These are phyloP conservation scores for Campoletis raptor DNA, from an alignment of 2,888 invertebrate genomes.

Conservation along the genomic window DNA sequence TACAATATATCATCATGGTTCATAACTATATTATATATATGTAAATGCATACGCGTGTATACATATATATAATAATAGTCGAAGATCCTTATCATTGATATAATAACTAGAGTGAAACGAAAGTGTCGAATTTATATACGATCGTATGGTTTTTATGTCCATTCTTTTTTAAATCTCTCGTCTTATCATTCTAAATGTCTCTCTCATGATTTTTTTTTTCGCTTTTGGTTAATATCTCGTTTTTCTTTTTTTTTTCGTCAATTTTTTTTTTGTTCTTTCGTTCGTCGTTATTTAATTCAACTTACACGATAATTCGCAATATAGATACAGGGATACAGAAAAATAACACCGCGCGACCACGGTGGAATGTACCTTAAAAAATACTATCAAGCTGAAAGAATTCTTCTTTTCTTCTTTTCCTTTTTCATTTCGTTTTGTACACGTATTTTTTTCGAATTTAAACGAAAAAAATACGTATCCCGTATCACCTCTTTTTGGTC, in stretches of 20 bases:
- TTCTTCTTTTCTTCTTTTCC: slow-evolving; percentile 26
- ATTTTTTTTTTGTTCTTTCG: slow-evolving; percentile 33
- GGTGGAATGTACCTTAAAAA: slow-evolving; percentile 80
- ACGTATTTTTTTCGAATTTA: slow-evolving; percentile 23
- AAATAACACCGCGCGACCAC: slow-evolving; percentile 83
- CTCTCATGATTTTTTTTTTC: slow-evolving; percentile 44
- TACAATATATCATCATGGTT: slow-evolving; percentile 84
- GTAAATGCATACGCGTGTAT: slow-evolving; percentile 64
- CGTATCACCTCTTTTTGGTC: not conserved
- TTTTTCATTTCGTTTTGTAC: not conserved
- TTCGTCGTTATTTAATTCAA: slow-evolving; percentile 67
- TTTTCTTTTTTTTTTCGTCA: slow-evolving; percentile 67
- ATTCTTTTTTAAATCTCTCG: slow-evolving; percentile 46
- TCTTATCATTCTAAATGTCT: slow-evolving; percentile 48
- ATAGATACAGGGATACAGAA: slow-evolving; percentile 84
- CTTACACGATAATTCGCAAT: slow-evolving; percentile 70
- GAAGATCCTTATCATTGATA: slow-evolving; percentile 76
- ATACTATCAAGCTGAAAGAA: slow-evolving; percentile 68
- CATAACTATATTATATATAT: slow-evolving; percentile 72
- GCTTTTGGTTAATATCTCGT: slow-evolving; percentile 23
- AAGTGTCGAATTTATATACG: slow-evolving; percentile 79
- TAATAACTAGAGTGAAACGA: slow-evolving; percentile 80
- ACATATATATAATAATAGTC: slow-evolving; percentile 79
- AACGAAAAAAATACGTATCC: slow-evolving; percentile 45
- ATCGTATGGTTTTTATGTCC: slow-evolving; percentile 71